phyloP scores from a whole-genome alignment of 2,113 vertebrate genomes.

The Hippocampus mohnikei region DNA sequence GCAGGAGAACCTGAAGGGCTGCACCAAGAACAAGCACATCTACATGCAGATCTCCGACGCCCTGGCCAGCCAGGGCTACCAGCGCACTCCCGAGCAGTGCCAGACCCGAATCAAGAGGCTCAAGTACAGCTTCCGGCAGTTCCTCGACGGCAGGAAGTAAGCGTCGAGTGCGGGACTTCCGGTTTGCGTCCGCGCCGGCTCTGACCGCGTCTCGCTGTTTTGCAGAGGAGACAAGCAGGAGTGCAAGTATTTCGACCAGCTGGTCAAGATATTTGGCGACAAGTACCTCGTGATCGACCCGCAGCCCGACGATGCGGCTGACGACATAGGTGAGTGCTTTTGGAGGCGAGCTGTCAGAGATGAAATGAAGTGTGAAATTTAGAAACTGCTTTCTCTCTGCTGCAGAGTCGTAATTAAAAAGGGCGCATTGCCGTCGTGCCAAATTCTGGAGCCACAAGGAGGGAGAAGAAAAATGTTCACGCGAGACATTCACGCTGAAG shows the following conservation, averaged over 20 bases:
- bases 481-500: conserved; percentile 1
- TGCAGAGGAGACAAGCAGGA: conserved; percentile 65
- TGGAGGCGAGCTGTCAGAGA: too few species aligned
- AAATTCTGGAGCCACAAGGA: background rate
- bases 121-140: conserved; percentile 64
- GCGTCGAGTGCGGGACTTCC: background rate
- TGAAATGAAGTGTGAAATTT: background rate
- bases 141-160: conserved; percentile 61
- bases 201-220: conserved; percentile 10
- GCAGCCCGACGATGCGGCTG: conserved; percentile 34
- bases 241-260: conserved; percentile 65
- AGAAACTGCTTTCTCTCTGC: conserved; percentile 1
- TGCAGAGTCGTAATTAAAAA: conserved; percentile 36
- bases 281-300: conserved; percentile 48
- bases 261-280: conserved; percentile 58
- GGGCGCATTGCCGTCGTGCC: background rate
- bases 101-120: conserved; percentile 73
- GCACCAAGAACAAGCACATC: conserved; percentile 68
- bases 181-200: background rate
- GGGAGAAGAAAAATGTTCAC: background rate
- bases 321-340: conserved; percentile 38
- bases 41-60: conserved; percentile 64
- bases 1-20: conserved; percentile 64
- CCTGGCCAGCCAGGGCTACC: conserved; percentile 61
- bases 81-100: conserved; percentile 66